Evolutionary conservation across 2,797 vertebrate species (phyloP).

Genomic region (Cyprinella venusta): DNA sequence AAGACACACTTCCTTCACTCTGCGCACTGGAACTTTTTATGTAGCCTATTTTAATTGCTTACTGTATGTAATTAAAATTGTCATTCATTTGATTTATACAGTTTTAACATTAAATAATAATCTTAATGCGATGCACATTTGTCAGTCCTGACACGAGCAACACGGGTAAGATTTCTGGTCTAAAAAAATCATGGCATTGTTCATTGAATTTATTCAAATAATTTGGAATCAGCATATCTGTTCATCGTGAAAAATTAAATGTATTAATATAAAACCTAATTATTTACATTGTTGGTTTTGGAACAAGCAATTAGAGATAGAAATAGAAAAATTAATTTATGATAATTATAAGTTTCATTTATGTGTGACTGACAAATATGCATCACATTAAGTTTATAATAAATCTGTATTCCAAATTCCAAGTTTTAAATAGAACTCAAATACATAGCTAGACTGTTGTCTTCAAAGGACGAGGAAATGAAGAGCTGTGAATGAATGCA

Average conservation of each 20-base stretch:
- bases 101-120: neutral
- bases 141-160: neutral
- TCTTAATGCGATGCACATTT: neutral
- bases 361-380: no score
- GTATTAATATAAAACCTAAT: neutral
- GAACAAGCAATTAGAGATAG: neutral
- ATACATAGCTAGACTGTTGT: neutral
- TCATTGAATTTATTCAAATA: neutral
- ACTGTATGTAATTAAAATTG: neutral
- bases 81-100: neutral
- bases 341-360: neutral
- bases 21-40: neutral
- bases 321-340: neutral
- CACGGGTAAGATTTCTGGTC: neutral
- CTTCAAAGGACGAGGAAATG: neutral
- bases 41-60: neutral
- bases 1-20: neutral
- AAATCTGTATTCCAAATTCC: neutral
- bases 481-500: slow-evolving; percentile 12
- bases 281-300: neutral
- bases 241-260: neutral
- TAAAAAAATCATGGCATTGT: neutral
- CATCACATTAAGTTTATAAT: neutral
- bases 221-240: neutral
- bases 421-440: neutral